These are phyloP conservation scores for Cepaea hortensis DNA, from an alignment of 2,888 invertebrate species.

Conservation along the genomic window DNA sequence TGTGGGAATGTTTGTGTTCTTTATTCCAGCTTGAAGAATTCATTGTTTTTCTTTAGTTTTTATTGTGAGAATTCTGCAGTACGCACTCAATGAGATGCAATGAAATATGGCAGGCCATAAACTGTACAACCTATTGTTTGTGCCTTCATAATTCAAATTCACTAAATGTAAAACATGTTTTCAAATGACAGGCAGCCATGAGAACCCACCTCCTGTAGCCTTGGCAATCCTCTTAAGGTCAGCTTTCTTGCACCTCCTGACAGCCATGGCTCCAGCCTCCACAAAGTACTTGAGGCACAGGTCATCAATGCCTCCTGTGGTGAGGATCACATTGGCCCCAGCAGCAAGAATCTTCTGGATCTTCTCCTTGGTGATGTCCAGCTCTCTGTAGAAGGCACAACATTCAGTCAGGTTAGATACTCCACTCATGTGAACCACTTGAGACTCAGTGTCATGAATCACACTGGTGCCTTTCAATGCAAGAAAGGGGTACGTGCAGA, in stretches of 20 bases:
- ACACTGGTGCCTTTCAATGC: too few species aligned
- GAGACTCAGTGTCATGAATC: too few species aligned
- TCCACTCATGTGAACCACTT: too few species aligned
- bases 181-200: background rate
- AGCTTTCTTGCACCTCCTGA: slow-evolving; percentile 93
- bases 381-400: slow-evolving; percentile 81
- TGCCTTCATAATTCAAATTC: too few species aligned
- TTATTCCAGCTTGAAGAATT: too few species aligned
- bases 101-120: too few species aligned
- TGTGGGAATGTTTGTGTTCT: too few species aligned
- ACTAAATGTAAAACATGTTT: background rate
- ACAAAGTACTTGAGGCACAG: slow-evolving; percentile 98
- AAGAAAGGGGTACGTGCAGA: too few species aligned
- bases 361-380: slow-evolving; percentile 97
- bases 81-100: background rate
- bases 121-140: too few species aligned
- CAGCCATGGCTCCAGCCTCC: slow-evolving; percentile 97
- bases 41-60: too few species aligned
- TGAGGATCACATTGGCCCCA: slow-evolving; percentile 96
- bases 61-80: too few species aligned
- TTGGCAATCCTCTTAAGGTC: slow-evolving; percentile 98
- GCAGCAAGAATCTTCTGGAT: slow-evolving; percentile 94
- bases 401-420: background rate
- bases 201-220: slow-evolving; percentile 87
- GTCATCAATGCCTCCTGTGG: slow-evolving; percentile 97